Conservation (phyloP, 1,140 invertebrate species). For the Hylaeus volcanicus region DNA sequence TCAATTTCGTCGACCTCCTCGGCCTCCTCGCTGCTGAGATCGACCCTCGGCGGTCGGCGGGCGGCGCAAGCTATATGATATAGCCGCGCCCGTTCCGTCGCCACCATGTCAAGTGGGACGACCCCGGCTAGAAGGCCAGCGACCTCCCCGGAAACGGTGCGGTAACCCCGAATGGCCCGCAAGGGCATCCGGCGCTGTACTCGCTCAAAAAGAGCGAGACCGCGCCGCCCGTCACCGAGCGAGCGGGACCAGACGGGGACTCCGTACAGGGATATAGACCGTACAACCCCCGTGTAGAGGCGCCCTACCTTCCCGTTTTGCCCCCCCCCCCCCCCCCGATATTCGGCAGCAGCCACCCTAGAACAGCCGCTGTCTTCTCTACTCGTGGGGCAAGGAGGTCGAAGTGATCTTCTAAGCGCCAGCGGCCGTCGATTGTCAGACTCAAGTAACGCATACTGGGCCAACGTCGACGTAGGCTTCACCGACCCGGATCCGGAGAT, state of each 20-base stretch:
- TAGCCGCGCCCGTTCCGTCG: too few species aligned
- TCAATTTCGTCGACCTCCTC: too few species aligned
- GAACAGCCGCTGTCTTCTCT: background rate
- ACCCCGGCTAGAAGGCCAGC: too few species aligned
- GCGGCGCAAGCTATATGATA: too few species aligned
- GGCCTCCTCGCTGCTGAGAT: too few species aligned
- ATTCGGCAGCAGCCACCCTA: background rate
- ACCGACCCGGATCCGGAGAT: background rate
- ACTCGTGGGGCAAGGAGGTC: background rate
- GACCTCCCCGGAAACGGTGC: too few species aligned
- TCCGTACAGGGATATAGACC: background rate
- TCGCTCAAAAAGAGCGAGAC: too few species aligned
- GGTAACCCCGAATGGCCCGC: too few species aligned
- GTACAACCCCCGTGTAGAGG: background rate
- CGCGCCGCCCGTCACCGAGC: background rate
- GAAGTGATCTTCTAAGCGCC: background rate
- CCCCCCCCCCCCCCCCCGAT: background rate
- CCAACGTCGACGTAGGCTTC: background rate
- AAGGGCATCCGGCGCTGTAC: too few species aligned
- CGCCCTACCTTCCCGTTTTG: background rate
- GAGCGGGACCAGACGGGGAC: background rate
- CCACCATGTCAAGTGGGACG: too few species aligned
- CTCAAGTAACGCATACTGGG: background rate
- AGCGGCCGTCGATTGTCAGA: background rate
- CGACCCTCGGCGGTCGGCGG: too few species aligned